Base-by-base conservation (phyloP, 2,888 invertebrate genomes). In the Campoplex capitator region DNA sequence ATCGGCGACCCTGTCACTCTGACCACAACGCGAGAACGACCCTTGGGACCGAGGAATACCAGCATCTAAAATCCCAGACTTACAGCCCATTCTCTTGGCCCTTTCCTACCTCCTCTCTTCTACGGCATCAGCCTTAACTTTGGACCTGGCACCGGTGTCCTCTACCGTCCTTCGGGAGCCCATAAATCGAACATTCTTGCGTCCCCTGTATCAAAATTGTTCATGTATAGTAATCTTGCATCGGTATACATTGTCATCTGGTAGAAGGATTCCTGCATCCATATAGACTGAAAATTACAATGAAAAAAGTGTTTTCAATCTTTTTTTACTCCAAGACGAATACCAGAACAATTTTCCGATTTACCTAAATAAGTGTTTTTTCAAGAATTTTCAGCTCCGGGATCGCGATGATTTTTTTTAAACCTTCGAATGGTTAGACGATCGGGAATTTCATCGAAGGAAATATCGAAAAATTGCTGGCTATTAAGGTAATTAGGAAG, bases 1-100 rank as follows among this genome's bases (percentile, higher is more conserved):
- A 94, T 94, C 94, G 93, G 90, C 93, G 93, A 92, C 92, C 93
- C 94, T 93, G 94, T 94, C 94, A 93, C 93, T 94, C 92, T 93
- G 94, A 94, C 94, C 94, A 91, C 93, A 93, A 87, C 89, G 87
- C 83, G 81, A 83, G 89, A 82, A 88, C 85, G 68, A 84, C 89
- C 88, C 85, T 81, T 62, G 85, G 85, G 85, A 70, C 71, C 80
- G 65, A 70, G 77, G 77, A 78, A 85, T 75, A 78, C 84, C 76
- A 80, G 78, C 78, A 70, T 42, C 80, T 68, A 81, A 42, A 65
- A 71, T 76, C 75, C n/a, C 35, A 38, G 80, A 84, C 86, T 84
- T 81, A 70, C 67, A 81, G 83, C 83, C 85, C 85, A 87, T 83
- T 83, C 88, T 16, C 62, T 62, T 3, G 16, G 8, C 62, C 62